Conservation (phyloP, 2,113 vertebrate species). For the Seriola quinqueradiata region DNA sequence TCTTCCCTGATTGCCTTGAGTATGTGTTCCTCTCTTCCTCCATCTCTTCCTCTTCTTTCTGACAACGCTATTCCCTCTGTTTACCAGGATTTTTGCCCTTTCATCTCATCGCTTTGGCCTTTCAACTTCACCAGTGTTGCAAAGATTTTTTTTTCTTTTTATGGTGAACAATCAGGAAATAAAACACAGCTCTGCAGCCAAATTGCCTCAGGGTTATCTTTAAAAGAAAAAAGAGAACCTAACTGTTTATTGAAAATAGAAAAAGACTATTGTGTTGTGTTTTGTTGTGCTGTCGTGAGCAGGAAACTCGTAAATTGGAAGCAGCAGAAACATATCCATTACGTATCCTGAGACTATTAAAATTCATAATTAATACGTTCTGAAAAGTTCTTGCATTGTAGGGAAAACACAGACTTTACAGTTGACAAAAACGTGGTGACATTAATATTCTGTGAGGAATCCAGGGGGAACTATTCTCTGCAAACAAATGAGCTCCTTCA, state of each 20-base stretch:
- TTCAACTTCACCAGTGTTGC: too few species aligned
- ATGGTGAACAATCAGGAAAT: too few species aligned
- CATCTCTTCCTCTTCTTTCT: too few species aligned
- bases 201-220: too few species aligned
- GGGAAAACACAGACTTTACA: neutral
- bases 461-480: neutral
- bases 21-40: too few species aligned
- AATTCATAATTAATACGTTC: slow-evolving; percentile 11
- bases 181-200: too few species aligned
- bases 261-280: neutral
- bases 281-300: neutral
- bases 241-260: too few species aligned
- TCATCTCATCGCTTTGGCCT: too few species aligned
- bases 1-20: too few species aligned
- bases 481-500: slow-evolving; percentile 19
- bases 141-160: too few species aligned
- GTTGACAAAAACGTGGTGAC: slow-evolving; percentile 4
- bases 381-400: slow-evolving; percentile 5
- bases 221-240: neutral
- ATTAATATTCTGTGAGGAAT: slow-evolving; percentile 36
- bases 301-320: neutral
- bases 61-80: too few species aligned
- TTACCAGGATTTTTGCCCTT: too few species aligned
- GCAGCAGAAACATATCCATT: neutral
- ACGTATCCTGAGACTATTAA: slow-evolving; percentile 7